Base-by-base conservation (phyloP, 2,888 invertebrate species). In the Bimastos eiseni region DNA sequence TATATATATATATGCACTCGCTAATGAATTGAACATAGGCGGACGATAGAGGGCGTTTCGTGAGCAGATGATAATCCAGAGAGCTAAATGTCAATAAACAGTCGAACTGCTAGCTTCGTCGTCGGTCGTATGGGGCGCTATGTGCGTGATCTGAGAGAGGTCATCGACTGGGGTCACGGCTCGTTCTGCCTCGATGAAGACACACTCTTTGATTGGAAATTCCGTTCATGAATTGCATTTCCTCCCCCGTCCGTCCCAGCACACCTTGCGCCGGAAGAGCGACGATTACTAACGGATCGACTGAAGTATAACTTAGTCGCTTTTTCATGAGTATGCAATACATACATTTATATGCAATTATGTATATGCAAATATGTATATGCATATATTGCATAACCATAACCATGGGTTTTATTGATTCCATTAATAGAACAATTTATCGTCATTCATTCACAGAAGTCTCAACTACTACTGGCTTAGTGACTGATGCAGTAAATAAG, bases 181-280 rank as follows among this genome's bases (percentile, higher is more conserved):
- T 30, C 70, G 70, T 86, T 86, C 86, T 36, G 86, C 34, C 36
- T 37, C 19, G 30, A 8, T 15, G 86, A 86, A 86, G 36, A 2
- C 34, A 34, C 36, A 19, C 24, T 37, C 86, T 86, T 86, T 86
- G 86, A 86, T 86, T 86, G 36, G 13, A 86, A 86, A 86, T 86
- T 86, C 86, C 86, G 36, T 36, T 86, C 86, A 86, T 37, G 37
- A 36, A 86, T 36, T 37, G 86, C 24, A 86, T 86, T 86, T 86
- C 86, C 86, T 86, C 70, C n/a, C 11, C 70, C 6, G 70, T 8
- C n/a, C 70, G 70, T 70, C 70, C 70, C 70, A 70, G 70, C 70
- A 70, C n/a, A 70, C 70, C 70, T 70, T 70, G 70, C 70, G 70
- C 70, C 70, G 70, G 70, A 70, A 70, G 70, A 70, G 70, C 70